Evolutionary conservation across 1,140 invertebrate species (phyloP), one percentile per base, ranked within the genome.

Genomic region (Drosophila murphyi): DNA sequence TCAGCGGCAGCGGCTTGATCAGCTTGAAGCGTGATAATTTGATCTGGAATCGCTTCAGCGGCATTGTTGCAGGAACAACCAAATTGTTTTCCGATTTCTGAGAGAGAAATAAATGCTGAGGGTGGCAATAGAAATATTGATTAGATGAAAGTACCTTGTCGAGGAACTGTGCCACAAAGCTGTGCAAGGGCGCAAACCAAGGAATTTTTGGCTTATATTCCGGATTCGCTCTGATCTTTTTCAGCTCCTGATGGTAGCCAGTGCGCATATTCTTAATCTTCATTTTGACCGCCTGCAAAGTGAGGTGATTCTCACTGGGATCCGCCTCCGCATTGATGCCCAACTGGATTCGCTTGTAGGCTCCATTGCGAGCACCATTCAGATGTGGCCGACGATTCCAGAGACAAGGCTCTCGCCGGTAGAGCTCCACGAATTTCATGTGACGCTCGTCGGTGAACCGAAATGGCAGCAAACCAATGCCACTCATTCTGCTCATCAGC

Each of bases 201-300:
- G 69, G 10, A 12, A 68, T 54, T 34, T 76, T 88, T 1, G 85
- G 78, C 4, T 37, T 69, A 55, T 88, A 88, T 0, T 41, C 45
- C 3, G 63, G n/a, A 70, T 76, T 80, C 2, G 61, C 20, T 39
- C 54, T 51, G 4, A 89, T 85, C 74, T 81, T 88, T 43, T 60
- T 80, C 0, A 89, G 41, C 43, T 88, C 85, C 85, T 81, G 80
- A 31, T 80, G 68, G 29, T 88, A 88, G 1, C 52, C 43, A 6
- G 65, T 70, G 5, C 85, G 80, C 28, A 89, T 29, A 4, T 89
- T 89, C 56, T 85, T 85, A 32, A 88, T 88, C 65, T 88, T 88
- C 20, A 64, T 78, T 47, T 83, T 85, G 0, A 88, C 72, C 3
- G 64, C 74, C 31, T 65, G 47, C n/a, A 88, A 37, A 0, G 73